Evolutionary conservation across 2,797 vertebrate genomes (phyloP).

Genomic region (Menidia menidia): DNA sequence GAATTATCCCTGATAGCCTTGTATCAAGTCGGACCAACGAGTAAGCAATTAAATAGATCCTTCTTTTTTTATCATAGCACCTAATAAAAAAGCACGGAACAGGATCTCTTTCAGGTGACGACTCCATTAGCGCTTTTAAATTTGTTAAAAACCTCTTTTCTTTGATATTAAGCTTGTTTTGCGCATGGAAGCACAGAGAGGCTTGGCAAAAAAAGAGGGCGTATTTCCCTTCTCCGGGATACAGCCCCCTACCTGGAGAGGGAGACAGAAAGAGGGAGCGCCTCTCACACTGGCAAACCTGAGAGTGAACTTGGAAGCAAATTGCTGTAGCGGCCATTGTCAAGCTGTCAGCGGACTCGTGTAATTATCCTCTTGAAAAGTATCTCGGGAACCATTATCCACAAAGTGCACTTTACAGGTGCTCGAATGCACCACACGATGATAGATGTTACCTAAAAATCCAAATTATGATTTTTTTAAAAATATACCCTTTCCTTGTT

Average conservation of each 20-base stretch:
- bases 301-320: conserved; percentile 77
- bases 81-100: not conserved
- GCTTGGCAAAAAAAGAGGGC: conserved; percentile 56
- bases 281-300: conserved; percentile 60
- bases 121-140: conserved; percentile 14
- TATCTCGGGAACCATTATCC: conserved; percentile 70
- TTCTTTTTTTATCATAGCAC: no score
- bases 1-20: conserved; percentile 11
- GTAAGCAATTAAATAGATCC: not conserved
- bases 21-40: conserved; percentile 24
- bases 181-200: conserved; percentile 36
- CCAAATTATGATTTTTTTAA: conserved; percentile 69
- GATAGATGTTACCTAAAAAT: conserved; percentile 64
- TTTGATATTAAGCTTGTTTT: conserved; percentile 21
- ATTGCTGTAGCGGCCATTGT: conserved; percentile 76
- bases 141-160: not conserved
- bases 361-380: conserved; percentile 81
- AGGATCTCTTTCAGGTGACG: conserved; percentile 14
- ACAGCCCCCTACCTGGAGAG: conserved; percentile 43
- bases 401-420: conserved; percentile 71
- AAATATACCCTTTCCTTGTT: conserved; percentile 63
- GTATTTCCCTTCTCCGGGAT: conserved; percentile 54
- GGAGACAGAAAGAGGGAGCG: conserved; percentile 12
- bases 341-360: conserved; percentile 77
- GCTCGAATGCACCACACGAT: conserved; percentile 68